Base-by-base conservation (phyloP, 2,113 vertebrate genomes). In the Cyrtonyx montezumae region DNA sequence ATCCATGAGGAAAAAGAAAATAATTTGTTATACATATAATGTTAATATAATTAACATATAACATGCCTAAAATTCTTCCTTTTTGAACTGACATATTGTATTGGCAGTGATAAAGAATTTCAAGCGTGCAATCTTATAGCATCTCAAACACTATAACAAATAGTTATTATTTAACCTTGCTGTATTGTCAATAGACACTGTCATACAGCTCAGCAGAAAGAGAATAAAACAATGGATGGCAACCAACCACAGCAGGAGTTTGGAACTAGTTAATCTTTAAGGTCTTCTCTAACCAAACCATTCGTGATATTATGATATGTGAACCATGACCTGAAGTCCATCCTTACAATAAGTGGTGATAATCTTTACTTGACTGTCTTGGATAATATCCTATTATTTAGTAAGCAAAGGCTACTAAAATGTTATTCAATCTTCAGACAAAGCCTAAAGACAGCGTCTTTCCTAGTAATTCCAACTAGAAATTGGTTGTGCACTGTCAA, bases 51-150 rank as follows among this genome's bases (percentile, higher is more conserved):
- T 40, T 40, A 40, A 40, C 40, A 40, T 40, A 40, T 40, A 83
- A 70, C 12, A 3, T 73, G 2, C 4, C 20, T 65, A 26, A 83
- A 70, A 28, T 66, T 77, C 3, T 77, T 26, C 3, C 3, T 55
- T 2, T 53, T 84, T 36, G 7, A 79, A 74, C 3, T 2, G 8
- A 23, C 55, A 2, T 16, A 76, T 15, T 1, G 0, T 4, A n/a
- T 36, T 32, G 45, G 6, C 48, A 49, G 3, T 1, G 1, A 46
- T 13, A 5, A 13, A 70, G 30, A 88, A 80, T 49, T 59, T 71
- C 17, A 55, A 11, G 11, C 7, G 86, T n/a, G n/a, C n/a, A n/a
- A n/a, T n/a, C n/a, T n/a, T n/a, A n/a, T n/a, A 74, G 2, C 3
- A 28, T 75, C 40, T 82, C 34, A 56, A 79, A 42, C 7, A 68